Conservation (phyloP, 2,797 vertebrate species). For the Perodicticus potto region DNA sequence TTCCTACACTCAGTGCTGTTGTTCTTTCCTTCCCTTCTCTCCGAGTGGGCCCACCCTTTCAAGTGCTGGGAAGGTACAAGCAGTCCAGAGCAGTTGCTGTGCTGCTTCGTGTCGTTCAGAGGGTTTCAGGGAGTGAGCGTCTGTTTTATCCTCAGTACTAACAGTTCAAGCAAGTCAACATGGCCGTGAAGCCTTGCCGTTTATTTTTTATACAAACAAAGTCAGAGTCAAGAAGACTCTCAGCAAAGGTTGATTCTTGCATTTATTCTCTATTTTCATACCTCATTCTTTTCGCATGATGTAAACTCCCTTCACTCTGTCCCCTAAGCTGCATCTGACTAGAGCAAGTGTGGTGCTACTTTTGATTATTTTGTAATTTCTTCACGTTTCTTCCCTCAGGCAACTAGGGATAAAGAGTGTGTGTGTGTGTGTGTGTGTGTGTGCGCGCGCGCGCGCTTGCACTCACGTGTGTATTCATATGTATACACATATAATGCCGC, state of each 20-base stretch:
- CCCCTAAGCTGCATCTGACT: background rate
- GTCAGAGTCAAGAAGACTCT: background rate
- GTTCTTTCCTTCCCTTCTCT: background rate
- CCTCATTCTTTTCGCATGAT: background rate
- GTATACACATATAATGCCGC: background rate
- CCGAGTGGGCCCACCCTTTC: background rate
- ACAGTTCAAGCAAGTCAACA: background rate
- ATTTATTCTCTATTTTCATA: background rate
- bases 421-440: background rate
- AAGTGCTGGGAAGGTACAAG: background rate
- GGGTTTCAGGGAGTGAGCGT: background rate
- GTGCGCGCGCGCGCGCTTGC: too few relatives aligned
- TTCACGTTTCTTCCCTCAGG: background rate
- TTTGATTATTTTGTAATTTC: conserved; percentile 8
- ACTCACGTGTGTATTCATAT: too few relatives aligned
- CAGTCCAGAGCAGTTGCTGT: background rate
- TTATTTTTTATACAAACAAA: background rate
- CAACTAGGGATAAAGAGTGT: background rate
- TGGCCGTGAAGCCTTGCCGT: background rate
- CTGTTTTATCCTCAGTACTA: background rate
- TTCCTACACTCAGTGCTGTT: background rate
- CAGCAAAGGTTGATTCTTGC: too few relatives aligned
- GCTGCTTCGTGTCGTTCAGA: background rate
- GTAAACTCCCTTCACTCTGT: background rate
- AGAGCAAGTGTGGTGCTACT: background rate